A percentile compares a stretch with the other conserved stretches of the same genome.
These are phyloP conservation scores for Ptiloglossa arizonensis DNA, from an alignment of 1,140 invertebrate genomes.

Conservation along the genomic window DNA sequence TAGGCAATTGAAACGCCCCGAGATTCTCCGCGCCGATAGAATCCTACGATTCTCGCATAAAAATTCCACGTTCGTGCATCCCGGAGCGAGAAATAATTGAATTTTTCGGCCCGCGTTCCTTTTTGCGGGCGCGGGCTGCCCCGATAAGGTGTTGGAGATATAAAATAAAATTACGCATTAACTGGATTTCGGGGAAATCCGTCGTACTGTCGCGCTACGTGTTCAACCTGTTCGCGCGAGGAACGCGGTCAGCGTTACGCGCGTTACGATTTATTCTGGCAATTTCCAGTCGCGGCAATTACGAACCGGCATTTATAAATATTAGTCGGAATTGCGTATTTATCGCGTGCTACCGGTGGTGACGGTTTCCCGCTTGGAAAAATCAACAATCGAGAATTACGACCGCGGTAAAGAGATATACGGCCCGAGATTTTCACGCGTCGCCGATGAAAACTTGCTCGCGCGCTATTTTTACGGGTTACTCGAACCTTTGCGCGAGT, in stretches of 20 bases:
- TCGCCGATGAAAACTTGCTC: too few species aligned
- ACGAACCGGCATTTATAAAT: constrained; percentile 31
- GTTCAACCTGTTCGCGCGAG: background rate
- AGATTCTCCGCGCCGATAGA: background rate
- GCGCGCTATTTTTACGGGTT: too few species aligned
- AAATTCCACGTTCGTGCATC: constrained; percentile 15
- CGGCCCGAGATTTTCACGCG: background rate
- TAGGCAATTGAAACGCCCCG: too few species aligned
- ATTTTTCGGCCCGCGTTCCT: constrained; percentile 29
- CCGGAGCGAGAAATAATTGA: background rate
- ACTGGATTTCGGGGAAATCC: constrained; percentile 22
- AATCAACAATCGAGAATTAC: constrained; percentile 8
- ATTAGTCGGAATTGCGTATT: constrained; percentile 18
- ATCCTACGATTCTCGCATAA: constrained; percentile 11
- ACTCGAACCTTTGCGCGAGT: too few species aligned
- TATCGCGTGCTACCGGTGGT: background rate
- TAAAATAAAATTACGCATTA: constrained; percentile 43
- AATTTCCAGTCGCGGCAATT: constrained; percentile 16
- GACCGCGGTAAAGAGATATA: background rate
- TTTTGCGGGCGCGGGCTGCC: background rate
- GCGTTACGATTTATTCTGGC: constrained; percentile 19
- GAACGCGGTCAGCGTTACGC: background rate
- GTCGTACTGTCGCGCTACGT: background rate
- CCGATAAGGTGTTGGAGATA: constrained; percentile 24
- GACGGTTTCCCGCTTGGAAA: background rate